Evolutionary conservation across 2,113 vertebrate genomes (phyloP).

Genomic region (Motacilla alba): DNA sequence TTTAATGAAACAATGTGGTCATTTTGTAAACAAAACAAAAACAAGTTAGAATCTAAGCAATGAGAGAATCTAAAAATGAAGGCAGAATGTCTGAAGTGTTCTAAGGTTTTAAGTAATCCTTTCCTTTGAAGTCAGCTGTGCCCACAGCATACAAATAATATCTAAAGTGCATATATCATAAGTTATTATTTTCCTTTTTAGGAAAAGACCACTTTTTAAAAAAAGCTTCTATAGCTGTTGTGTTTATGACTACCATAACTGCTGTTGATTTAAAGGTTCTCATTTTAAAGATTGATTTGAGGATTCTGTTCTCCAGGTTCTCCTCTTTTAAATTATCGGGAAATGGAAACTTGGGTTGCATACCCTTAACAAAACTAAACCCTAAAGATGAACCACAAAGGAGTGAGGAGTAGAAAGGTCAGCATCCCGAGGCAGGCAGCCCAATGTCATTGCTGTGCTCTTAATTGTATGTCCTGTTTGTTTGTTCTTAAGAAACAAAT

Average conservation of each 20-base stretch:
- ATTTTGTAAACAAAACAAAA: slow-evolving; percentile 13
- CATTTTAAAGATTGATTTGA: slow-evolving; percentile 31
- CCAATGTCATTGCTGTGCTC: background rate
- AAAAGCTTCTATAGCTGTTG: background rate
- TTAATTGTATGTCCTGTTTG: slow-evolving; percentile 40
- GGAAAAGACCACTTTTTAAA: background rate
- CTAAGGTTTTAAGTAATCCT: background rate
- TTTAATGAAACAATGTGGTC: background rate
- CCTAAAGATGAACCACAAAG: slow-evolving; percentile 38
- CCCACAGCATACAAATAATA: background rate
- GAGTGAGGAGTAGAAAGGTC: slow-evolving; percentile 25
- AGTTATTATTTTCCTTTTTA: background rate
- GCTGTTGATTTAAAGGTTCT: slow-evolving; percentile 11
- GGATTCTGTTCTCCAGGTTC: background rate
- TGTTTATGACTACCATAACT: background rate
- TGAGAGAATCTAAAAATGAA: background rate
- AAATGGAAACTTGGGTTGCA: slow-evolving; percentile 38
- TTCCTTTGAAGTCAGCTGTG: background rate
- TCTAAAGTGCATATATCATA: background rate
- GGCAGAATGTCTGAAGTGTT: background rate
- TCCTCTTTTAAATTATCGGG: slow-evolving; percentile 7
- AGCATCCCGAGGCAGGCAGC: slow-evolving; percentile 1
- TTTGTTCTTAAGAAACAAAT: slow-evolving; percentile 17
- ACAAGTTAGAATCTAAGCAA: background rate
- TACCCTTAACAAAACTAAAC: slow-evolving; percentile 22